Conservation (phyloP, 2,888 invertebrate species). For the Clanis bilineata region DNA sequence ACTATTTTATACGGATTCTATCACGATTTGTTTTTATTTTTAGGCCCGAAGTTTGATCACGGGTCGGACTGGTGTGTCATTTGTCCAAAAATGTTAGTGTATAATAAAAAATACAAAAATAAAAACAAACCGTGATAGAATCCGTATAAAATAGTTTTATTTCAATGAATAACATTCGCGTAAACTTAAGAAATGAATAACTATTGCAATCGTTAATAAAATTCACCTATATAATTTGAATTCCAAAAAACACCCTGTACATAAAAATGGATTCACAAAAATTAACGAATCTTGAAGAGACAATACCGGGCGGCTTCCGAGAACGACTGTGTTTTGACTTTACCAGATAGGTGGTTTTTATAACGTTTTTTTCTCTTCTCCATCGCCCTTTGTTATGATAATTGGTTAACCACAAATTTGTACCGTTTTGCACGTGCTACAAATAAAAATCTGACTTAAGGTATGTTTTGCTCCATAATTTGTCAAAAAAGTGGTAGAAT, state of each 20-base stretch:
- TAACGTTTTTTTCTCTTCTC: slow-evolving; percentile 6
- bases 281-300: slow-evolving; percentile 52
- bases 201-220: too few species aligned
- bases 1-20: too few species aligned
- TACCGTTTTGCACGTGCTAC: slow-evolving; percentile 6
- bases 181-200: too few species aligned
- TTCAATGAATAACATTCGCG: too few species aligned
- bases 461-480: background rate
- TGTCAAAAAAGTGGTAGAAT: background rate
- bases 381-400: slow-evolving; percentile 14
- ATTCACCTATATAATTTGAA: background rate
- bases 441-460: background rate
- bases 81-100: too few species aligned
- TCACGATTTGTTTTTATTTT: too few species aligned
- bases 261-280: slow-evolving; percentile 34
- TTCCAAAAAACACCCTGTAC: slow-evolving; percentile 34
- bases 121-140: too few species aligned
- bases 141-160: too few species aligned
- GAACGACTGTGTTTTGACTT: slow-evolving; percentile 64
- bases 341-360: slow-evolving; percentile 27
- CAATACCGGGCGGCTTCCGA: slow-evolving; percentile 52
- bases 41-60: too few species aligned
- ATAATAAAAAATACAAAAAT: too few species aligned
- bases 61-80: too few species aligned
- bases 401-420: slow-evolving; percentile 14